A percentile compares a stretch with the other conserved stretches of the same genome.
phyloP scores from a whole-genome alignment of 2,113 vertebrate species.

The Protobothrops flavoviridis region DNA sequence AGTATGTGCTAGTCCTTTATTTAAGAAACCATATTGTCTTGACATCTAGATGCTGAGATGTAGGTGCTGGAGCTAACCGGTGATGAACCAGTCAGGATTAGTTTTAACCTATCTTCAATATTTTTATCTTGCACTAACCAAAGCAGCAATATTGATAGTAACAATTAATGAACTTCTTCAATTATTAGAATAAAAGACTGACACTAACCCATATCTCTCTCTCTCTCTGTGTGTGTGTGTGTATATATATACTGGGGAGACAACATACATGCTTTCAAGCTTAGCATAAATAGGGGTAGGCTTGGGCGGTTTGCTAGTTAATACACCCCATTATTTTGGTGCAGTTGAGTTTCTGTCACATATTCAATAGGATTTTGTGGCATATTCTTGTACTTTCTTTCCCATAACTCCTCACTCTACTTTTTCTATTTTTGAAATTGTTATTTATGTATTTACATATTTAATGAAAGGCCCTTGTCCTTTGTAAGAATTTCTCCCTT shows the following conservation, averaged over 20 bases:
- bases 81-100: not conserved
- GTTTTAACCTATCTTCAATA: not conserved
- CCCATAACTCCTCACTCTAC: not conserved
- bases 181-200: slow-evolving; percentile 34
- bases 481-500: slow-evolving; percentile 16
- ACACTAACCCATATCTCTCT: slow-evolving; percentile 18
- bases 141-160: not conserved
- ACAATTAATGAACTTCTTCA: slow-evolving; percentile 17
- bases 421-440: not conserved
- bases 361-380: slow-evolving; percentile 32
- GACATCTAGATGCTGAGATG: not conserved
- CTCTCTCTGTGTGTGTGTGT: too few species aligned
- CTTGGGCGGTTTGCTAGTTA: slow-evolving; percentile 24
- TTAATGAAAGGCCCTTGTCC: not conserved
- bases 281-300: slow-evolving; percentile 23
- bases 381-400: slow-evolving; percentile 7
- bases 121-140: not conserved
- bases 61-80: too few species aligned
- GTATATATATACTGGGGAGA: not conserved
- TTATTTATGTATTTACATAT: slow-evolving; percentile 33
- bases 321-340: slow-evolving; percentile 24
- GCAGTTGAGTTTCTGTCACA: slow-evolving; percentile 20
- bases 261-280: not conserved
- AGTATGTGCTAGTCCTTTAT: not conserved
- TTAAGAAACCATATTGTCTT: not conserved